Percentiles rank a stretch among this genome's conserved stretches.
Evolutionary conservation across 2,888 invertebrate species (phyloP).

Genomic region (Drosophila borealis): DNA sequence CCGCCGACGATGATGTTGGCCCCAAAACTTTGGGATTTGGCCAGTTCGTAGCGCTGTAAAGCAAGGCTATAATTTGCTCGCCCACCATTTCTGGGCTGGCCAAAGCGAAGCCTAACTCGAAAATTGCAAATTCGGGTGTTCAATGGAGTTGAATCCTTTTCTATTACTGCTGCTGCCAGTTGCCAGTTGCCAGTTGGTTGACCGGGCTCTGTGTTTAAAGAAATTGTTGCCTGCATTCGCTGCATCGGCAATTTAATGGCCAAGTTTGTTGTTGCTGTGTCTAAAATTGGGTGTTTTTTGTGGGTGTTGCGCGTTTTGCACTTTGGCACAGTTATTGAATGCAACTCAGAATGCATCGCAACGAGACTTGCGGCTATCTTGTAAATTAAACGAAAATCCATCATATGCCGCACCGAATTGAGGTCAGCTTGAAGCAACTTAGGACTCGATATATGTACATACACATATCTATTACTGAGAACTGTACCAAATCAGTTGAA

Average conservation of each 20-base stretch:
- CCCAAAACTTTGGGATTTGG: conserved; percentile 18
- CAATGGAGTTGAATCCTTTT: conserved; percentile 71
- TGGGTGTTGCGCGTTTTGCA: conserved; percentile 61
- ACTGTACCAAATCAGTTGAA: background rate
- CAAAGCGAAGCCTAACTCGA: conserved; percentile 72
- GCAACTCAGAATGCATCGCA: conserved; percentile 12
- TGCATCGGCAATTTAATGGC: conserved; percentile 62
- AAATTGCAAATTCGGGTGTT: conserved; percentile 79
- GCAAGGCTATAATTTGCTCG: conserved; percentile 66
- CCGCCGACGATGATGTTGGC: conserved; percentile 20
- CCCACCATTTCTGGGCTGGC: conserved; percentile 61
- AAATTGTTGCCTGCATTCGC: conserved; percentile 72
- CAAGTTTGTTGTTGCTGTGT: conserved; percentile 38
- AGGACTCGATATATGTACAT: background rate
- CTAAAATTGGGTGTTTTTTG: conserved; percentile 41
- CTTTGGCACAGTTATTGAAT: conserved; percentile 71
- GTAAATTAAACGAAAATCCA: conserved; percentile 20
- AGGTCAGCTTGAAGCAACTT: conserved; percentile 14
- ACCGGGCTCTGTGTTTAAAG: conserved; percentile 65
- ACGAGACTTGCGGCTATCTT: conserved; percentile 24
- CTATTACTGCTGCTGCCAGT: conserved; percentile 57
- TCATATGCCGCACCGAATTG: conserved; percentile 19
- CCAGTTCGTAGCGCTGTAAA: conserved; percentile 3
- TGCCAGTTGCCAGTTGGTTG: conserved; percentile 31
- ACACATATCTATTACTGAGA: background rate